Evolutionary conservation across 2,888 invertebrate genomes (phyloP), one percentile per base, ranked within the genome.

Genomic region (Conus canariensis): DNA sequence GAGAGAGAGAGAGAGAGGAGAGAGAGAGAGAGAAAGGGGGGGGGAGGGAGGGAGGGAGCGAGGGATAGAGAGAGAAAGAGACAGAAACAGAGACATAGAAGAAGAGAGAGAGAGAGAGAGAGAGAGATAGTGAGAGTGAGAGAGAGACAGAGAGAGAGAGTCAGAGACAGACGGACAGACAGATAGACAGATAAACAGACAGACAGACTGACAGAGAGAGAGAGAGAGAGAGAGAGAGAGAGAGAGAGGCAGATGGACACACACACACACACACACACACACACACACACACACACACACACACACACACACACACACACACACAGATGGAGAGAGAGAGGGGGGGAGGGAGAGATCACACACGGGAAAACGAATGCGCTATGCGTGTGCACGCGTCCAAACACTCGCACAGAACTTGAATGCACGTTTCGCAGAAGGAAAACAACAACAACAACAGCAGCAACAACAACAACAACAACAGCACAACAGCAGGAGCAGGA

Each of bases 121-220:
- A 30, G 59, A 30, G 30, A 30, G 30, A 70, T 60, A 82, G 88
- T 82, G 88, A 82, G 82, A 25, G 82, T 5, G 88, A 60, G 80
- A 80, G 80, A 80, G 80, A 80, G 80, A 80, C 12, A 80, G 80
- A 88, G 88, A 82, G 82, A 60, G 59, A 82, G 19, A 14, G 25
- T 3, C 4, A 22, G n/a, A 56, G 80, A 88, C n/a, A 88, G 80
- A 80, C 12, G 56, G 85, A 89, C 45, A 89, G 67, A 89, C 83
- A 89, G 85, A 89, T 64, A 80, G 80, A 80, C 30, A 80, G 14
- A 74, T 12, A 80, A 12, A 80, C 45, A 80, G 45, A 80, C 8
- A 80, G 30, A 80, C 2, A 80, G 30, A 77, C 25, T 12, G 77
- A 80, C 12, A 30, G 30, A 80, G 80, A 80, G 45, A 80, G 80